Evolutionary conservation across 2,113 vertebrate species (phyloP).

Genomic region (Mystacornis crossleyi): DNA sequence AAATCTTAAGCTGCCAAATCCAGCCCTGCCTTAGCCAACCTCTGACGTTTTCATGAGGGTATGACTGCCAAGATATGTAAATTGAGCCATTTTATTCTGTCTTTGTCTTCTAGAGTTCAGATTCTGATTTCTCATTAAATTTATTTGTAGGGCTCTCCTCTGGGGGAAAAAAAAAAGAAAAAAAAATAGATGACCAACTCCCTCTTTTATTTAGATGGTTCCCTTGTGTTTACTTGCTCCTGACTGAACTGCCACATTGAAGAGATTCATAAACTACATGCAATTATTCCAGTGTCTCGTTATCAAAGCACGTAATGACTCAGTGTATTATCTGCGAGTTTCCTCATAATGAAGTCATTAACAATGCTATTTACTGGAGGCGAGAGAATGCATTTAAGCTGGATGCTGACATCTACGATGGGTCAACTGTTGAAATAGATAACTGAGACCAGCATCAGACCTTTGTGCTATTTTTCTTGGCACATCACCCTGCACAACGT

Average conservation of each 20-base stretch:
- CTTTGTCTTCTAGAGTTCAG: background rate
- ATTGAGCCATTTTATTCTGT: background rate
- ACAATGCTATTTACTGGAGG: background rate
- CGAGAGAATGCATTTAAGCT: background rate
- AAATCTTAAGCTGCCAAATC: background rate
- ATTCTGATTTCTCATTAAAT: background rate
- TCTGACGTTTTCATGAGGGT: background rate
- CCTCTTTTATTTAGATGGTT: background rate
- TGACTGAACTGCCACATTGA: background rate
- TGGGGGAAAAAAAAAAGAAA: background rate
- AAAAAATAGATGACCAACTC: background rate
- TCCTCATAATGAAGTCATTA: background rate
- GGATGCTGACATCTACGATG: background rate
- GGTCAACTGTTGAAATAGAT: background rate
- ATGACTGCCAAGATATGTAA: slow-evolving; percentile 1
- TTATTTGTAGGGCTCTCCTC: background rate
- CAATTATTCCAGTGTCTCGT: background rate
- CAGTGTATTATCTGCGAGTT: background rate
- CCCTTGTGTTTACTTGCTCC: background rate
- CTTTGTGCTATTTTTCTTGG: background rate
- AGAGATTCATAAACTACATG: background rate
- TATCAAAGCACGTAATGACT: background rate
- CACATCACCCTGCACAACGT: background rate
- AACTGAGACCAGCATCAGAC: background rate
- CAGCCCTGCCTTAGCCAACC: background rate